Evolutionary conservation across 92 coral and sea anemone species (phyloP).

Genomic region (Phenganax subtilis): DNA sequence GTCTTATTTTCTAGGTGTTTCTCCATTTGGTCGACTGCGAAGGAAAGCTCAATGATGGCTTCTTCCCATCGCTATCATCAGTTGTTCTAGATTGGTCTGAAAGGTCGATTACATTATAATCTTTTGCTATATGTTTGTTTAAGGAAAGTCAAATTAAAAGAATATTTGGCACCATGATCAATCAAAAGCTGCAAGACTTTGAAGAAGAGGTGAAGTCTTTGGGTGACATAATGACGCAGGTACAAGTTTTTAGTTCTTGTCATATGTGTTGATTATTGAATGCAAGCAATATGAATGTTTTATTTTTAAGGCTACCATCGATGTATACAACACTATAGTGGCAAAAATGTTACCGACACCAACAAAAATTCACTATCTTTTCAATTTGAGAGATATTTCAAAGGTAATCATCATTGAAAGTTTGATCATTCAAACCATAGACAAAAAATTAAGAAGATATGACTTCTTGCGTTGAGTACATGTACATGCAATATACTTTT

Average conservation of each 20-base stretch:
- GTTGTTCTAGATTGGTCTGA: too few relatives aligned
- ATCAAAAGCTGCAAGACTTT: slow-evolving; percentile 95
- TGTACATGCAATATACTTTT: too few relatives aligned
- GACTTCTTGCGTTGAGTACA: neutral
- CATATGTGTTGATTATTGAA: neutral
- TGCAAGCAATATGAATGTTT: neutral
- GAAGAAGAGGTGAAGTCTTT: slow-evolving; percentile 97
- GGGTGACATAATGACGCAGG: slow-evolving; percentile 99
- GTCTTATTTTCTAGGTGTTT: neutral
- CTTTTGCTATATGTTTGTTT: neutral
- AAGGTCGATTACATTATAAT: neutral
- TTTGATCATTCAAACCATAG: neutral
- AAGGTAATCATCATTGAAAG: slow-evolving; percentile 52
- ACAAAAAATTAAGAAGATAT: neutral
- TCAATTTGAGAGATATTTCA: slow-evolving; percentile 92
- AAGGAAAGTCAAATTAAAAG: slow-evolving; percentile 98
- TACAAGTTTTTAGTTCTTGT: slow-evolving; percentile 2
- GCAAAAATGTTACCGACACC: slow-evolving; percentile 98
- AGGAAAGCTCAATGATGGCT: too few relatives aligned
- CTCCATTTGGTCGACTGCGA: neutral
- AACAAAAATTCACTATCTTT: slow-evolving; percentile 95
- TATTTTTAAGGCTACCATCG: slow-evolving; percentile 78
- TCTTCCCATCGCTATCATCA: neutral
- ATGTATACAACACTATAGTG: slow-evolving; percentile 82
- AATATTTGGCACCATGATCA: slow-evolving; percentile 97